phyloP scores from a whole-genome alignment of 2,113 vertebrate genomes.

The Verasper variegatus region DNA sequence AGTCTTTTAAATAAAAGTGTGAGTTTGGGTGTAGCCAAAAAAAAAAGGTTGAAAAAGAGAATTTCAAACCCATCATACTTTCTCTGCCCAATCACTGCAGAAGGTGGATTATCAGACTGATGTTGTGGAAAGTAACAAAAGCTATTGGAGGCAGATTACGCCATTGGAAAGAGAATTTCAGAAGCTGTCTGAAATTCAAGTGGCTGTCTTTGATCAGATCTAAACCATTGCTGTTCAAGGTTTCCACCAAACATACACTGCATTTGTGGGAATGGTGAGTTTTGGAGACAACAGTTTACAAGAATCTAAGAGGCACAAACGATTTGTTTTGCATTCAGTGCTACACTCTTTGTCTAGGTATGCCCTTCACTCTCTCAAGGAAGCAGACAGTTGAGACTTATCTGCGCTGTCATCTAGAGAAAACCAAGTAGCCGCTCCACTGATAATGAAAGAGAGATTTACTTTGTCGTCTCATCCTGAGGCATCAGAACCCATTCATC shows the following conservation, averaged over 20 bases:
- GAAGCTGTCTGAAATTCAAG: background rate
- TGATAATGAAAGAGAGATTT: conserved; percentile 30
- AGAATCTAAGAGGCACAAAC: background rate
- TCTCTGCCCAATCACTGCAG: too few relatives aligned
- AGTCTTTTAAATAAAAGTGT: too few relatives aligned
- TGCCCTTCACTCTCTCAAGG: conserved; percentile 1
- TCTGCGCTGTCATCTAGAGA: conserved; percentile 43
- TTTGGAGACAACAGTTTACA: background rate
- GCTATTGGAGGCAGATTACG: background rate
- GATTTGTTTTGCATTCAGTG: background rate
- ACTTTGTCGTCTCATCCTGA: conserved; percentile 26
- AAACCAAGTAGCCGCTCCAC: conserved; percentile 27
- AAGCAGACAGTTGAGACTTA: conserved; percentile 23
- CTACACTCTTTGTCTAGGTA: background rate
- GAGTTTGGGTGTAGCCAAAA: background rate
- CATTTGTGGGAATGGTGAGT: background rate
- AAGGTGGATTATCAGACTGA: too few relatives aligned
- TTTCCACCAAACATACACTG: background rate
- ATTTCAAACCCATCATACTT: too few relatives aligned
- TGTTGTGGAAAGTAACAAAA: too few relatives aligned
- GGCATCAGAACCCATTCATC: conserved; percentile 27
- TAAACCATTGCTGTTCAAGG: background rate
- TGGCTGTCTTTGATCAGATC: background rate
- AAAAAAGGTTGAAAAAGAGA: too few relatives aligned
- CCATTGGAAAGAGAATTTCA: background rate